Percentiles rank a stretch among this genome's conserved stretches.
Conservation (phyloP, 2,113 vertebrate species). For the Cygnus buccinator region DNA sequence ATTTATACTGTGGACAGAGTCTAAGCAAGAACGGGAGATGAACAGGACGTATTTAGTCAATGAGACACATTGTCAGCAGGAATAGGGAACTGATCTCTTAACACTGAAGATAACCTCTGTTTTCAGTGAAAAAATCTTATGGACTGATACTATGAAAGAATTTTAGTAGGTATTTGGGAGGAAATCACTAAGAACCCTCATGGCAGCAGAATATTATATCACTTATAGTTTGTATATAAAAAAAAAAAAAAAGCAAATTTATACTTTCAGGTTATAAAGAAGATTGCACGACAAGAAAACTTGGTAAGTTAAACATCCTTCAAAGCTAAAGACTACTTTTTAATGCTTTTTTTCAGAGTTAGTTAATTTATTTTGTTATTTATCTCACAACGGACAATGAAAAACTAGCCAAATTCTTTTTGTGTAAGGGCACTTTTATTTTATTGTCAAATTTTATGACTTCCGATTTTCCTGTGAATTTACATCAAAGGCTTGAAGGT, state of each 20-base stretch:
- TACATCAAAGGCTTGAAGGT: neutral
- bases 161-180: neutral
- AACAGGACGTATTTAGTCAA: neutral
- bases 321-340: neutral
- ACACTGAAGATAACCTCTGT: neutral
- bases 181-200: neutral
- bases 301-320: neutral
- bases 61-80: neutral
- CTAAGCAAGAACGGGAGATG: neutral
- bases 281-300: neutral
- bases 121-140: neutral
- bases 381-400: neutral
- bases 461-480: neutral
- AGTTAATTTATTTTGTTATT: neutral
- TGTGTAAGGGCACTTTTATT: neutral
- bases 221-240: neutral
- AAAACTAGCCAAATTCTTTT: neutral
- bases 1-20: too few relatives aligned
- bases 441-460: neutral
- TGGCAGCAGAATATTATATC: neutral
- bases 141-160: neutral
- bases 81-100: neutral
- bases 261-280: neutral
- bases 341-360: neutral
- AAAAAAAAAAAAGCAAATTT: neutral